These are phyloP conservation scores for Philopotamus ludificatus DNA, from an alignment of 1,140 invertebrate genomes.

Conservation along the genomic window DNA sequence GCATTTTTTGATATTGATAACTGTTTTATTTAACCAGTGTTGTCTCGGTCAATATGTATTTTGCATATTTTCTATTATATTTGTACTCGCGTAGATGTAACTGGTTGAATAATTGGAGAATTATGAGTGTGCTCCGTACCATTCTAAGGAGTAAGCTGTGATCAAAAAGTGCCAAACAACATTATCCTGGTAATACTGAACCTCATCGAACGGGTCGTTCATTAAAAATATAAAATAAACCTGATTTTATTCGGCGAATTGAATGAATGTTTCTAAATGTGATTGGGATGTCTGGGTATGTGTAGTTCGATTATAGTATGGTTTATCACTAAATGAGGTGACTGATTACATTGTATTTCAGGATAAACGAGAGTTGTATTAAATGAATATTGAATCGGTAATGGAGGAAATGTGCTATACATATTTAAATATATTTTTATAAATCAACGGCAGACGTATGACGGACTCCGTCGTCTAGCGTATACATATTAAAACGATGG, in stretches of 20 bases:
- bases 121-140: slow-evolving; percentile 11
- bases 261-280: background rate
- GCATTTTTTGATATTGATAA: background rate
- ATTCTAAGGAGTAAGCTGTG: slow-evolving; percentile 21
- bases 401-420: background rate
- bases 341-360: background rate
- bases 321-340: background rate
- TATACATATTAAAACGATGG: background rate
- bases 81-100: slow-evolving; percentile 8
- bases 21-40: slow-evolving; percentile 18
- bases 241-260: slow-evolving; percentile 1
- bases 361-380: background rate
- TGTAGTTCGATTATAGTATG: background rate
- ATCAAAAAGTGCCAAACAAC: slow-evolving; percentile 27
- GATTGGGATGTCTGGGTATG: background rate
- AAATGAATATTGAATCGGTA: background rate
- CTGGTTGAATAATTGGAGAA: slow-evolving; percentile 16
- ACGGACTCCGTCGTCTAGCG: background rate
- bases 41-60: slow-evolving; percentile 1
- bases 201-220: background rate
- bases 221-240: too few species aligned
- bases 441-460: background rate
- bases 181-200: slow-evolving; percentile 7
- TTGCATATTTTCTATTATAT: slow-evolving; percentile 4
- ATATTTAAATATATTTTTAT: slow-evolving; percentile 14